Evolutionary conservation across 2,113 vertebrate species (phyloP).

Genomic region (Sinocyclocheilus rhinocerous): DNA sequence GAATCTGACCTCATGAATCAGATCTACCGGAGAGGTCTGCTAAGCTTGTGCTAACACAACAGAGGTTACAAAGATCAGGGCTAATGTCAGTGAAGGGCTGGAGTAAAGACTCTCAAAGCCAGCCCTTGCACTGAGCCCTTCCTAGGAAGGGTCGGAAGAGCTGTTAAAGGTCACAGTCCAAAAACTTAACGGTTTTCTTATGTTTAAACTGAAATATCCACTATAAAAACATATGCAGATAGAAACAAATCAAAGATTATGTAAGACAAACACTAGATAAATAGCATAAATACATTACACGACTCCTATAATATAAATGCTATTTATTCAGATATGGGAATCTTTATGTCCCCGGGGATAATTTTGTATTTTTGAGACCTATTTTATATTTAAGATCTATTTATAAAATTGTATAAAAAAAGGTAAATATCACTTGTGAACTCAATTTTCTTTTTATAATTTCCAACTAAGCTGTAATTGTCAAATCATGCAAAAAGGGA

Average conservation of each 20-base stretch:
- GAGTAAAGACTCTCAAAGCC: not conserved
- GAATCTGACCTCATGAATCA: constrained; percentile 45
- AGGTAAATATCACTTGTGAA: not conserved
- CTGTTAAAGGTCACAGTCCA: not conserved
- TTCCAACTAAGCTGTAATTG: too few relatives aligned
- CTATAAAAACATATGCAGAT: not conserved
- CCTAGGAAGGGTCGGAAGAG: not conserved
- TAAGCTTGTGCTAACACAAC: constrained; percentile 37
- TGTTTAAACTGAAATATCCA: not conserved
- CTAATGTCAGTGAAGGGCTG: constrained; percentile 19
- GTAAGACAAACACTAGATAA: not conserved
- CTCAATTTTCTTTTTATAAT: too few relatives aligned
- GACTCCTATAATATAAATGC: not conserved
- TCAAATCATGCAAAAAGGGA: too few relatives aligned
- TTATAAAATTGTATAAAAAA: not conserved
- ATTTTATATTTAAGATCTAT: not conserved
- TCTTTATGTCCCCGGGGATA: not conserved
- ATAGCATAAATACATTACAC: not conserved
- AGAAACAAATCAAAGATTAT: not conserved
- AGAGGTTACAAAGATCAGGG: constrained; percentile 46
- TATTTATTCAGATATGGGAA: not conserved
- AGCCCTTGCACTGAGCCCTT: not conserved
- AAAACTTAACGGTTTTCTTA: not conserved
- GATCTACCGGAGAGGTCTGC: constrained; percentile 19
- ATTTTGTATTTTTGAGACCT: not conserved